A percentile compares a stretch with the other conserved stretches of the same genome.
These are phyloP conservation scores for Lacerta bilineata DNA, from an alignment of 2,797 vertebrate species.

Conservation along the genomic window DNA sequence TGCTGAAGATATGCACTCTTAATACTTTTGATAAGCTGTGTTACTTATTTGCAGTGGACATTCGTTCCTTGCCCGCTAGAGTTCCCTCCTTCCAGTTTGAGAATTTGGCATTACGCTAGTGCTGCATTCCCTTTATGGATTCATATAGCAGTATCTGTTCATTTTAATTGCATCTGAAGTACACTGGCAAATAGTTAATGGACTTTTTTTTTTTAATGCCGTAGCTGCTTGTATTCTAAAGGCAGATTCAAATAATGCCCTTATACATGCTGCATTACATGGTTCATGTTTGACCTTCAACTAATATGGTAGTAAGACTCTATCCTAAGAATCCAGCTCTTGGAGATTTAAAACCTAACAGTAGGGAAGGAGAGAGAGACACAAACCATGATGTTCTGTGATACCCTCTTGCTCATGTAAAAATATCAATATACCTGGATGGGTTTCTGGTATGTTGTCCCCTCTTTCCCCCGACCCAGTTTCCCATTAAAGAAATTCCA, in stretches of 20 bases:
- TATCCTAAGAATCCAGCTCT: conserved; percentile 7
- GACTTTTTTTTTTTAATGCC: conserved; percentile 2
- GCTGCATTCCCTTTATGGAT: neutral
- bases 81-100: neutral
- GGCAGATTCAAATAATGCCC: conserved; percentile 24
- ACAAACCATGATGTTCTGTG: neutral
- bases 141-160: neutral
- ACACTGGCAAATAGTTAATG: conserved; percentile 24
- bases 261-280: conserved; percentile 1
- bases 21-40: neutral
- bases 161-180: conserved; percentile 15
- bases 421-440: neutral
- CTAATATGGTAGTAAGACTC: neutral
- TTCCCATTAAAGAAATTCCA: neutral
- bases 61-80: neutral
- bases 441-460: neutral
- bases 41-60: neutral
- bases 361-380: neutral
- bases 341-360: conserved; percentile 12
- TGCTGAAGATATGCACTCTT: neutral
- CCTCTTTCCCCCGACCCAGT: neutral
- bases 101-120: neutral
- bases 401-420: neutral
- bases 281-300: conserved; percentile 39
- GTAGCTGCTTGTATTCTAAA: conserved; percentile 28